Percentiles rank a stretch among this genome's conserved stretches.
These are phyloP conservation scores for Nematostella vectensis DNA, from an alignment of 92 coral and sea anemone species.

Conservation along the genomic window DNA sequence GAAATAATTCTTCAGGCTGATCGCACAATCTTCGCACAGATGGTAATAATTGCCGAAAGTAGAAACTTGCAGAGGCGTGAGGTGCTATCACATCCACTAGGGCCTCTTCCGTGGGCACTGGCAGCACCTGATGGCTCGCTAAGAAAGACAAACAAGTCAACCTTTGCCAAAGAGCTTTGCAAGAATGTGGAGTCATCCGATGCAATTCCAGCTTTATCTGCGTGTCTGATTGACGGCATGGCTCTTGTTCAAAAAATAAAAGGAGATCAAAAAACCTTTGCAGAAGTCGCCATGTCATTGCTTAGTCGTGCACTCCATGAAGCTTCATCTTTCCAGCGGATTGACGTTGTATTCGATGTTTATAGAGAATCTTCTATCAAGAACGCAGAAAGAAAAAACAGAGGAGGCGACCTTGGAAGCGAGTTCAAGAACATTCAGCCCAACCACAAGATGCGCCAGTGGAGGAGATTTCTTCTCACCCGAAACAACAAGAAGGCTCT, in stretches of 20 bases:
- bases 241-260: constrained; percentile 16
- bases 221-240: constrained; percentile 35
- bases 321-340: constrained; percentile 20
- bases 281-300: constrained; percentile 23
- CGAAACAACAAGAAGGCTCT: constrained; percentile 40
- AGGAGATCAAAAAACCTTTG: constrained; percentile 25
- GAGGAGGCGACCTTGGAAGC: constrained; percentile 37
- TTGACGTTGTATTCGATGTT: constrained; percentile 35
- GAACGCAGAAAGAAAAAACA: constrained; percentile 30
- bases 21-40: constrained; percentile 23
- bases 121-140: constrained; percentile 30
- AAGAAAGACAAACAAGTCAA: constrained; percentile 17
- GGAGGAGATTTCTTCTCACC: constrained; percentile 41
- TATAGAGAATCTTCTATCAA: constrained; percentile 35
- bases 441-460: constrained; percentile 35
- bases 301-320: constrained; percentile 14
- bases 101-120: constrained; percentile 53
- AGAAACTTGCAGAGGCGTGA: constrained; percentile 34
- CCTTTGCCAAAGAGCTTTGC: constrained; percentile 20
- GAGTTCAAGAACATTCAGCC: constrained; percentile 31
- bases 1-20: constrained; percentile 26
- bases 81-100: constrained; percentile 36
- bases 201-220: constrained; percentile 14
- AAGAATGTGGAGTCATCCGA: constrained; percentile 20
- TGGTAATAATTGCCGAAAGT: constrained; percentile 30